These are phyloP conservation scores for Dermatemys mawii DNA, from an alignment of 2,113 vertebrate species.

Conservation along the genomic window DNA sequence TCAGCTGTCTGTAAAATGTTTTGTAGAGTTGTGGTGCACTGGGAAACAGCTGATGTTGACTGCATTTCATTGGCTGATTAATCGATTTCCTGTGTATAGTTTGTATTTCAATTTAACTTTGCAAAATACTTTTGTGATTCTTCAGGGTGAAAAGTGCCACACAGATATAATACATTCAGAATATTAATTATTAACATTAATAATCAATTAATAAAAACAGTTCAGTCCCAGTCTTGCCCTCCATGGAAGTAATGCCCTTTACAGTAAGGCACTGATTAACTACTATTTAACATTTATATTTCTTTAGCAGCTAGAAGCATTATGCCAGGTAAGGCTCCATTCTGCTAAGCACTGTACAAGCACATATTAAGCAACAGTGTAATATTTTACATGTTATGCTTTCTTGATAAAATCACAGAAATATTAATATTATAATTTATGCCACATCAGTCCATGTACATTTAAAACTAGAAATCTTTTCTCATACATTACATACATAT, in stretches of 20 bases:
- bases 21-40: not conserved
- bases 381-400: not conserved
- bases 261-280: not conserved
- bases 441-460: not conserved
- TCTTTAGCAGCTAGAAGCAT: not conserved
- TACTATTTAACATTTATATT: not conserved
- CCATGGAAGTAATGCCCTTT: fast-evolving
- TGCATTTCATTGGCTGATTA: not conserved
- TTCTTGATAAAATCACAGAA: not conserved
- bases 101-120: not conserved
- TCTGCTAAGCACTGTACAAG: not conserved
- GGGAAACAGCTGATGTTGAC: not conserved
- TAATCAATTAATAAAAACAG: not conserved
- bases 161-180: not conserved
- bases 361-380: not conserved
- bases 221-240: not conserved
- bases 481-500: not conserved
- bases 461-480: not conserved
- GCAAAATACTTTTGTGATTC: not conserved
- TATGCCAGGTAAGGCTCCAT: not conserved
- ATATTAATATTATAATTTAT: not conserved
- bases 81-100: fast-evolving
- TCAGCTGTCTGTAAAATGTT: not conserved
- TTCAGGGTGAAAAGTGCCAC: not conserved
- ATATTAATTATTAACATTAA: not conserved